phyloP scores from a whole-genome alignment of 2,797 vertebrate genomes.

The Sebastes matsubarae region DNA sequence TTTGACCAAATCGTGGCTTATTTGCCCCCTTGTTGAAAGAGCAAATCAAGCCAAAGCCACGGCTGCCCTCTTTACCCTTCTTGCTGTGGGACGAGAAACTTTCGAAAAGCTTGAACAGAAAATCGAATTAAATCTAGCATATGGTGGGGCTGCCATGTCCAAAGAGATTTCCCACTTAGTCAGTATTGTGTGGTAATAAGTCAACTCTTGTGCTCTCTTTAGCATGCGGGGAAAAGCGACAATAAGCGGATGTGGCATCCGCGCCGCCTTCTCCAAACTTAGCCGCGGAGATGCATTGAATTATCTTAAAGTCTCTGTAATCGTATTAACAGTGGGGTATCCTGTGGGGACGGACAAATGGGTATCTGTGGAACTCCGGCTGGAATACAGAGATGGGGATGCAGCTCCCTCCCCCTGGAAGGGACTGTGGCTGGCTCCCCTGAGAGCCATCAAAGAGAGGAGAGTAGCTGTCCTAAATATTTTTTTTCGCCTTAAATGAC shows the following conservation, averaged over 20 bases:
- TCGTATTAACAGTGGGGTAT: slow-evolving; percentile 76
- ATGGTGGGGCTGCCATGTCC: slow-evolving; percentile 76
- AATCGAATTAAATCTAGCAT: slow-evolving; percentile 83
- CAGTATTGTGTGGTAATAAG: slow-evolving; percentile 81
- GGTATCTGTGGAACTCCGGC: slow-evolving; percentile 40
- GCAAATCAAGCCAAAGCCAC: slow-evolving; percentile 62
- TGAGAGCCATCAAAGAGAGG: slow-evolving; percentile 56
- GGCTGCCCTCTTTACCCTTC: slow-evolving; percentile 61
- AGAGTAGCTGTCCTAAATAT: slow-evolving; percentile 46
- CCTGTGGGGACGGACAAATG: slow-evolving; percentile 70
- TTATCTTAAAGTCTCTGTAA: slow-evolving; percentile 83
- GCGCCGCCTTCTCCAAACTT: slow-evolving; percentile 70
- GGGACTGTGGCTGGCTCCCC: slow-evolving; percentile 33
- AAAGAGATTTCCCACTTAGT: slow-evolving; percentile 80
- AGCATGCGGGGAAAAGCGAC: slow-evolving; percentile 51
- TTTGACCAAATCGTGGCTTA: slow-evolving; percentile 58
- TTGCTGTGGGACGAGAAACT: slow-evolving; percentile 69
- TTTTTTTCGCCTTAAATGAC: slow-evolving; percentile 39
- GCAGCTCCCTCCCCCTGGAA: slow-evolving; percentile 27
- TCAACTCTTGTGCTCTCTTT: slow-evolving; percentile 71
- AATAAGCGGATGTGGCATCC: slow-evolving; percentile 79
- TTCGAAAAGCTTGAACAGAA: slow-evolving; percentile 72
- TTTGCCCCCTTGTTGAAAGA: slow-evolving; percentile 57
- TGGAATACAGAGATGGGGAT: slow-evolving; percentile 36
- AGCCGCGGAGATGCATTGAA: slow-evolving; percentile 74